Percentiles rank a stretch among this genome's conserved stretches.
These are phyloP conservation scores for Platorchestia sp. DNA, from an alignment of 1,140 invertebrate genomes.

Conservation along the genomic window DNA sequence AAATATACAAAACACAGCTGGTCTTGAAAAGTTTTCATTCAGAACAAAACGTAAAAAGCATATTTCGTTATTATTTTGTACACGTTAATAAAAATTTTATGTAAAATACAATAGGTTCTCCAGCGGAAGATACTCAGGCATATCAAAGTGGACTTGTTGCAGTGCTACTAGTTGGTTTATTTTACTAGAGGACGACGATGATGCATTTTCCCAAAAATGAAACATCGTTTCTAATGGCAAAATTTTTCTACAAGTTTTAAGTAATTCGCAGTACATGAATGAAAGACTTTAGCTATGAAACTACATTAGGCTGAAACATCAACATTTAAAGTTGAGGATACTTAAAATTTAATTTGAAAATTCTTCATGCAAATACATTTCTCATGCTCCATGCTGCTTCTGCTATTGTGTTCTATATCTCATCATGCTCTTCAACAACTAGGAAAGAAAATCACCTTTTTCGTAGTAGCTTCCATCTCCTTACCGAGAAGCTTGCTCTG, in stretches of 20 bases:
- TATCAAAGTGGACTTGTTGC: too few relatives aligned
- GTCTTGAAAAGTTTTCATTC: background rate
- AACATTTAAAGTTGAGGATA: background rate
- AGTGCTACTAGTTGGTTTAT: too few relatives aligned
- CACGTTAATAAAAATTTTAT: background rate
- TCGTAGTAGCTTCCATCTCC: slow-evolving; percentile 14
- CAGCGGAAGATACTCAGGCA: background rate
- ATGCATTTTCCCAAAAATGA: too few relatives aligned
- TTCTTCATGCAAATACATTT: background rate
- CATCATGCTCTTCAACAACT: background rate
- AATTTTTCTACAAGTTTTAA: background rate
- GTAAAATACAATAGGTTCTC: background rate
- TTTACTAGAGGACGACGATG: too few relatives aligned
- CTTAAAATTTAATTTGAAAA: background rate
- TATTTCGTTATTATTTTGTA: background rate
- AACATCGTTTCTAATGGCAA: background rate
- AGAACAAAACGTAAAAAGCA: background rate
- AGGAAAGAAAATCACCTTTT: background rate
- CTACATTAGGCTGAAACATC: background rate
- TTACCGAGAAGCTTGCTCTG: slow-evolving; percentile 40
- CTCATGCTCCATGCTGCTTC: background rate
- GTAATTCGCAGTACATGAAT: background rate
- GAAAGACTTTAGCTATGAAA: background rate
- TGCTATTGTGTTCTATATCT: background rate
- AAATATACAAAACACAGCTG: background rate